Evolutionary conservation across 2,113 vertebrate species (phyloP), one percentile per base, ranked within the genome.

Genomic region (Erythrolamprus reginae): DNA sequence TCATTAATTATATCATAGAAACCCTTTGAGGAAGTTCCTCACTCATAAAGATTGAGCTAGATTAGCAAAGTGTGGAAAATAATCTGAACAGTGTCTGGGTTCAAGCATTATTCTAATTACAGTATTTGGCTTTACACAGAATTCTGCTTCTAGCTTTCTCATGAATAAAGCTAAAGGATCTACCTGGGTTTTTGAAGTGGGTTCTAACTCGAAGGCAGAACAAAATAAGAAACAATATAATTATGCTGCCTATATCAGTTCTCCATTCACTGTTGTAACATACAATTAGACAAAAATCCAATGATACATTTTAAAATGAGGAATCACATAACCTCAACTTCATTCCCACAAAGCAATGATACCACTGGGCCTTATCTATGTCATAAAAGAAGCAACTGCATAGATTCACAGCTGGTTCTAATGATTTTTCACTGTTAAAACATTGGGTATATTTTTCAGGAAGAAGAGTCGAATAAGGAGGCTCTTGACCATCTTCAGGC

Each of bases 321-420:
- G 1, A 38, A 87, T 1, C 19, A 0, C 24, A 84, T 28, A 84
- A 26, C 47, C 83, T 17, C 48, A 51, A 42, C 5, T 50, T 47
- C 23, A 48, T 47, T 47, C 82, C 21, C 45, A 26, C 82, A 84
- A 47, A 48, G 12, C 45, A 48, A 55, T 58, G 91, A 86, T 84
- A 33, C 89, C 88, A 90, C 93, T 93, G 94, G 93, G 70, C 77
- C 55, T 86, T 58, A 23, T 26, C 56, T 26, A 0, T 65, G 92
- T 95, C 93, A 93, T 82, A 61, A 50, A 48, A 51, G 53, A 94
- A 90, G 86, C 0, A 82, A 53, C 70, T 90, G 91, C 51, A 4
- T 93, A 92, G 91, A 92, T 77, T 19, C 6, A 17, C 33, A 77
- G n/a, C 6, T 77, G 6, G 6, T 21, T 77, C 65, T 17, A 77